phyloP scores from a whole-genome alignment of 1,140 invertebrate species.

The Drosophila lacertosa region DNA sequence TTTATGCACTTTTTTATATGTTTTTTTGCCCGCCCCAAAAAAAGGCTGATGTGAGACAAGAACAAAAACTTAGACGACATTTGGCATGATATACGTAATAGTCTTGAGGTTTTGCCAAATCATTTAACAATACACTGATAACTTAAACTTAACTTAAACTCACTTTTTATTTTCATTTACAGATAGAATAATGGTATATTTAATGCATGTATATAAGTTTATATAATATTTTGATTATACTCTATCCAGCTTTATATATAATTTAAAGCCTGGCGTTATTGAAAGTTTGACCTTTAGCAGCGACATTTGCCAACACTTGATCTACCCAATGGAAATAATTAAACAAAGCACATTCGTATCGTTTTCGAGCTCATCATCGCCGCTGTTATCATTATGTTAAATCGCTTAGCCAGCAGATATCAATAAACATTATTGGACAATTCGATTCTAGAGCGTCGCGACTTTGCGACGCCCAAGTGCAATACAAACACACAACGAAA shows the following conservation, averaged over 20 bases:
- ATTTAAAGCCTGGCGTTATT: no score
- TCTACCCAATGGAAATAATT: no score
- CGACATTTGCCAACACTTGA: no score
- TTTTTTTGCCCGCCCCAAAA: constrained; percentile 33
- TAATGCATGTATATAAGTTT: no score
- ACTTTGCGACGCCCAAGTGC: constrained; percentile 47
- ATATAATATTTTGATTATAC: no score
- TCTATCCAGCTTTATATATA: no score
- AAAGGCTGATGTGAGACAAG: constrained; percentile 1
- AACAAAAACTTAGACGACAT: background rate
- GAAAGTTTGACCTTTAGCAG: no score
- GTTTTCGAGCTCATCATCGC: background rate
- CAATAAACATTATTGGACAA: constrained; percentile 56
- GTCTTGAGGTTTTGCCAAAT: background rate
- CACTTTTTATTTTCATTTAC: no score
- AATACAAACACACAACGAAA: constrained; percentile 58
- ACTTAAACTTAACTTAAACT: background rate
- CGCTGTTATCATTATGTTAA: constrained; percentile 1
- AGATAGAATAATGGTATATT: no score
- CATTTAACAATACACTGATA: no score
- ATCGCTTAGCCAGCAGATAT: constrained; percentile 26
- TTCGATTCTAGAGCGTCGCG: constrained; percentile 31
- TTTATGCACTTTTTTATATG: background rate
- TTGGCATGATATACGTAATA: background rate
- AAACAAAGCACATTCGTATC: no score